Percentiles rank a stretch among this genome's conserved stretches.
phyloP scores from a whole-genome alignment of 2,888 invertebrate genomes.

The Cenopis cana region DNA sequence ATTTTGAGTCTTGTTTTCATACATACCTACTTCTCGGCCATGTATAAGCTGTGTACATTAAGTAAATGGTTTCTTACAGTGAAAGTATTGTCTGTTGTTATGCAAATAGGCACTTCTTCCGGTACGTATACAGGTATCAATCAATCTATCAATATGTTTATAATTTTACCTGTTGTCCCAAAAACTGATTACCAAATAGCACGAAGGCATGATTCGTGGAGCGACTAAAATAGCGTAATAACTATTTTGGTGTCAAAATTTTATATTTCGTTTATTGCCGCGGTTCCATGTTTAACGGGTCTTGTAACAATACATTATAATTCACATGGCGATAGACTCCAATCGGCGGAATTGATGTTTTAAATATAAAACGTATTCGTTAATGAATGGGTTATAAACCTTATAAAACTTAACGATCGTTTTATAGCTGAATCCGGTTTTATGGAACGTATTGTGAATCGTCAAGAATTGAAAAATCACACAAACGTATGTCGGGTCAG shows the following conservation, averaged over 20 bases:
- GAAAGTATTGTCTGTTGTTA: neutral
- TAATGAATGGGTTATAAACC: constrained; percentile 43
- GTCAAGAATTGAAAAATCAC: constrained; percentile 24
- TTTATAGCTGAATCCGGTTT: constrained; percentile 40
- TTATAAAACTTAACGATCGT: constrained; percentile 45
- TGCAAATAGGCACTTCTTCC: no score
- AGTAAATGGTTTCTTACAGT: neutral
- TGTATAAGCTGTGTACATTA: constrained; percentile 4
- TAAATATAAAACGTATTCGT: constrained; percentile 37
- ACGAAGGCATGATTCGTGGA: neutral
- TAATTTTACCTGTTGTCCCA: neutral
- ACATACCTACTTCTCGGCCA: constrained; percentile 11
- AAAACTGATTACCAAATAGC: neutral
- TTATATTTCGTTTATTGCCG: constrained; percentile 37
- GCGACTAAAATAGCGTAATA: neutral
- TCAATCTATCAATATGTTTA: neutral
- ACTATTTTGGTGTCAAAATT: constrained; percentile 19
- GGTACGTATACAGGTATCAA: neutral
- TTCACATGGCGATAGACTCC: constrained; percentile 44
- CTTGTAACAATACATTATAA: constrained; percentile 47
- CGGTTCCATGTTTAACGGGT: constrained; percentile 48
- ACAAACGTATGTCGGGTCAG: constrained; percentile 4
- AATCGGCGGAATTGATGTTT: constrained; percentile 43
- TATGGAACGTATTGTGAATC: constrained; percentile 37
- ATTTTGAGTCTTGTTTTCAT: constrained; percentile 14